These are phyloP conservation scores for Anas bernieri DNA, from an alignment of 2,797 vertebrate species.

Conservation along the genomic window DNA sequence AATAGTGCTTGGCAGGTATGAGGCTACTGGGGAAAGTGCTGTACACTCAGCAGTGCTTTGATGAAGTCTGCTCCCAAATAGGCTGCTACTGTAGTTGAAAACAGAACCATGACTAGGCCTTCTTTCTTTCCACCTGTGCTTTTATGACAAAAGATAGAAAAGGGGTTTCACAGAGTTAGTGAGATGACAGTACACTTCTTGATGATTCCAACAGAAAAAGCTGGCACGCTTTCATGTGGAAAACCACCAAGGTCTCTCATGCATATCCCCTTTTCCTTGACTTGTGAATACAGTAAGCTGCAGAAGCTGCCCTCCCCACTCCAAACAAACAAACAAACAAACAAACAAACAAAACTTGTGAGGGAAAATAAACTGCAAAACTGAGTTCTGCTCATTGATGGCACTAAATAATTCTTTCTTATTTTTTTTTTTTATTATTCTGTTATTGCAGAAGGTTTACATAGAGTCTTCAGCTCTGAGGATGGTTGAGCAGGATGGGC, in stretches of 20 bases:
- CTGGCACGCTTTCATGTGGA: not conserved
- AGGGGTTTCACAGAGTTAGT: fast-evolving
- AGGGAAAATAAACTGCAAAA: not conserved
- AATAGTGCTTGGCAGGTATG: not conserved
- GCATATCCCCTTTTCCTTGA: fast-evolving
- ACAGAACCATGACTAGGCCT: fast-evolving
- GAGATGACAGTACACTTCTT: no score
- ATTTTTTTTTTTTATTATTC: not conserved
- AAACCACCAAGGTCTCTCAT: fast-evolving
- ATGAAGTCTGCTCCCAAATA: not conserved
- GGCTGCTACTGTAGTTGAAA: not conserved
- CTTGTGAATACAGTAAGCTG: not conserved
- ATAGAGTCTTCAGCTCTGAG: not conserved
- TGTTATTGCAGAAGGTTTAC: not conserved
- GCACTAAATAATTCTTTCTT: not conserved
- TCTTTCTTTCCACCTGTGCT: fast-evolving
- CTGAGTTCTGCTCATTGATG: not conserved
- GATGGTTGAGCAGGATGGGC: not conserved
- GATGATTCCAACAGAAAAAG: not conserved
- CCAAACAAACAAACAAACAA: no score
- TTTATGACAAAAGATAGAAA: not conserved
- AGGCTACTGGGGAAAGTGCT: not conserved
- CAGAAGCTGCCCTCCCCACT: not conserved
- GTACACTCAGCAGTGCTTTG: not conserved
- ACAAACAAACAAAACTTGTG: fast-evolving